Base-by-base conservation (phyloP, 2,113 vertebrate species). In the Eclectus roratus region DNA sequence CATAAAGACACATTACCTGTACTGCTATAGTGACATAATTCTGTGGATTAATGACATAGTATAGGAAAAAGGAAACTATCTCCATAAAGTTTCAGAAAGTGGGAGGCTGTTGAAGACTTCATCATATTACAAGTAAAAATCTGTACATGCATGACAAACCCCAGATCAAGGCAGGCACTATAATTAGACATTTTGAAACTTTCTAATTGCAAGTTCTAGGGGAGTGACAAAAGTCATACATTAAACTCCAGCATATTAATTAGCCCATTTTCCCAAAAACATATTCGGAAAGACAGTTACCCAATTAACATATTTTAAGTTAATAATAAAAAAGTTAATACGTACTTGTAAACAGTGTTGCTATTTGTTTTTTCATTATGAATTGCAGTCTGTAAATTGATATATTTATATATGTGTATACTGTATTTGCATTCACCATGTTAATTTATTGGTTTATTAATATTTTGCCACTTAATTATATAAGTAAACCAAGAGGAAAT, bases 301-400 rank as follows among this genome's bases (percentile, higher is more conserved):
- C 3, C 5, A 90, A 86, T 91, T 88, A 84, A 35, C 14, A 52
- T 93, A 70, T 88, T 96, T 92, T 91, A 85, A 91, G 35, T 49
- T 74, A 88, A 81, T 70, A 94, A 91, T 86, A 84, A 83, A 85
- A 82, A 89, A 33, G 24, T 73, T 85, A 84, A 80, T 71, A 79
- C n/a, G 80, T 37, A 55, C 35, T 88, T 81, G 20, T 56, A 94
- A 96, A 60, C 27, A 94, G 35, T 41, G 10, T 37, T 88, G 50
- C 33, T 82, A 87, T 90, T 96, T 93, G 82, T 53, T 87, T 94
- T 94, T 91, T 78, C 66, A 90, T 94, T 87, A 87, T 29, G 18
- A 69, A 28, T 84, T 90, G 83, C 3, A 74, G 71, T 89, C 70
- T 66, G 20, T 20, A 92, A 92, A 80, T 85, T 74, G 3, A 65